These are phyloP conservation scores for Drosophila ananassae DNA, from an alignment of 1,140 invertebrate genomes.

Conservation along the genomic window DNA sequence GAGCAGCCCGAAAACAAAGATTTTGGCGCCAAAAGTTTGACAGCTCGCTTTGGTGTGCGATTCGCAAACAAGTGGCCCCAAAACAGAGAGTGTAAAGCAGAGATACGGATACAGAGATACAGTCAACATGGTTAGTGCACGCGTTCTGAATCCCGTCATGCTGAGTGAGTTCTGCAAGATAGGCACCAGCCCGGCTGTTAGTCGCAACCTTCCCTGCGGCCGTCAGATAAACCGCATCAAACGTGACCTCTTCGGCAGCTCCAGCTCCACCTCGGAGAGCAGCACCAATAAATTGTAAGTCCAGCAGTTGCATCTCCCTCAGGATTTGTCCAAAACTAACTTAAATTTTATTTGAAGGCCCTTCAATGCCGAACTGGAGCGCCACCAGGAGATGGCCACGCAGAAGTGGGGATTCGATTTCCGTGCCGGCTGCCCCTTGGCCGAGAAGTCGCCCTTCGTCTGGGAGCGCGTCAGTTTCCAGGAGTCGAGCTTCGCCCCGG, in stretches of 20 bases:
- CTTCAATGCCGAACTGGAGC: slow-evolving; percentile 72
- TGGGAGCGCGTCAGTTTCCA: slow-evolving; percentile 81
- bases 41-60: slow-evolving; percentile 60
- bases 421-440: slow-evolving; percentile 65
- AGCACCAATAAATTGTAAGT: slow-evolving; percentile 71
- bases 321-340: background rate
- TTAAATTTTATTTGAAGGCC: slow-evolving; percentile 26
- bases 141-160: slow-evolving; percentile 72
- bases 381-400: slow-evolving; percentile 68
- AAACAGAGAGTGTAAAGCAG: slow-evolving; percentile 38
- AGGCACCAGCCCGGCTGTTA: slow-evolving; percentile 60
- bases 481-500: slow-evolving; percentile 69
- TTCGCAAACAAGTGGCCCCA: slow-evolving; percentile 70
- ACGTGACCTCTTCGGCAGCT: slow-evolving; percentile 74
- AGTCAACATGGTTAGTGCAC: slow-evolving; percentile 76
- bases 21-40: slow-evolving; percentile 83
- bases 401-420: slow-evolving; percentile 84
- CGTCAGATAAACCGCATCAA: slow-evolving; percentile 77
- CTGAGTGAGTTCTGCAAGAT: slow-evolving; percentile 72
- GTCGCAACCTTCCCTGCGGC: slow-evolving; percentile 63
- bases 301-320: background rate
- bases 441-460: slow-evolving; percentile 56
- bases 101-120: slow-evolving; percentile 25
- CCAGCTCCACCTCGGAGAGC: slow-evolving; percentile 30
- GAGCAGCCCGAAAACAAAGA: slow-evolving; percentile 54